A percentile compares a stretch with the other conserved stretches of the same genome.
Conservation (phyloP, 1,140 invertebrate species). For the Aphaenogaster ashmeadi region DNA sequence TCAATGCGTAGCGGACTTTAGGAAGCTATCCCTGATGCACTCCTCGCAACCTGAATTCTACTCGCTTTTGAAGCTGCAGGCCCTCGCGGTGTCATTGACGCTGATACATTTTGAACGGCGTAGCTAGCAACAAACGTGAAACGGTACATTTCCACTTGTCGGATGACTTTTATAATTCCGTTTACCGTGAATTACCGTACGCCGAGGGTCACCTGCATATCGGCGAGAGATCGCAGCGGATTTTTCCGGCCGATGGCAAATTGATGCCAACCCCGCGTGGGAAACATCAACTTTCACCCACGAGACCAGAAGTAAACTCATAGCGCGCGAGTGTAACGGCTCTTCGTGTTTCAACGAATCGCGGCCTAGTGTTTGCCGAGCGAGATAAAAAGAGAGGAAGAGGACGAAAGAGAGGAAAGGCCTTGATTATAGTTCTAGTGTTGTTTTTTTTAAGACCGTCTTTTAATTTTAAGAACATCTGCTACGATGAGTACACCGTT, state of each 20-base stretch:
- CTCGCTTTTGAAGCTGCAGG: neutral
- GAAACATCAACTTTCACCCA: conserved; percentile 76
- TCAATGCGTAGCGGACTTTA: neutral
- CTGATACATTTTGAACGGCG: conserved; percentile 27
- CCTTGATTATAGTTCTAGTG: conserved; percentile 17
- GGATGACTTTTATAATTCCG: conserved; percentile 36
- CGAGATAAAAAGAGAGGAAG: conserved; percentile 36
- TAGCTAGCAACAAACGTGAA: neutral
- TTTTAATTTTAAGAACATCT: conserved; percentile 31
- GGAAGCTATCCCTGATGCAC: neutral
- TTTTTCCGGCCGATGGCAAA: conserved; percentile 61
- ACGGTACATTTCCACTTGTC: conserved; percentile 47
- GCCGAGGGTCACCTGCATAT: conserved; percentile 53
- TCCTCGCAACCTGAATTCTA: neutral
- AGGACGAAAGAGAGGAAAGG: neutral
- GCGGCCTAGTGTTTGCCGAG: conserved; percentile 42
- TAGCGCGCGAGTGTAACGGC: conserved; percentile 69
- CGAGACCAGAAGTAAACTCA: conserved; percentile 70
- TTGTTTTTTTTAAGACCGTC: neutral
- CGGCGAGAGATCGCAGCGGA: conserved; percentile 55
- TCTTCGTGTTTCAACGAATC: conserved; percentile 69
- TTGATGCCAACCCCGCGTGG: conserved; percentile 69
- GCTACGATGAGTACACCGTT: neutral
- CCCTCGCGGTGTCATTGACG: neutral
- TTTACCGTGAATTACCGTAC: conserved; percentile 53